Conservation (phyloP, 2,797 vertebrate genomes). For the Xiphorhynchus erythropygius region DNA sequence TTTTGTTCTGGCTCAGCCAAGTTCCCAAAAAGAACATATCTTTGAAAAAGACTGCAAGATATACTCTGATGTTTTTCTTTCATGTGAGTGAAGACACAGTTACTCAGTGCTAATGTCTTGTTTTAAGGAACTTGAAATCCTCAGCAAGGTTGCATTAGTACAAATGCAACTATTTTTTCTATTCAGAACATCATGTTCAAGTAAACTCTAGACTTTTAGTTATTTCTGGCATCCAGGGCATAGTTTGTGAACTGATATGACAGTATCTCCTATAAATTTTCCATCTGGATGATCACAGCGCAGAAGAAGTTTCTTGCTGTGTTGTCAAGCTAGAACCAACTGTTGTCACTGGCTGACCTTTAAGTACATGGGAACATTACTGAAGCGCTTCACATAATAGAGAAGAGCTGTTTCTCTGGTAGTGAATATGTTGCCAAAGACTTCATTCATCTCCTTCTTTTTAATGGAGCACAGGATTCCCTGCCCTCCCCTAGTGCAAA, state of each 20-base stretch:
- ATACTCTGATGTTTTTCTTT: neutral
- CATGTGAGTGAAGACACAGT: neutral
- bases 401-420: constrained; percentile 23
- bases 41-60: neutral
- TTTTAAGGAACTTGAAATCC: constrained; percentile 23
- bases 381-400: constrained; percentile 44
- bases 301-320: constrained; percentile 65
- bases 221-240: constrained; percentile 65
- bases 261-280: constrained; percentile 68
- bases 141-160: constrained; percentile 28
- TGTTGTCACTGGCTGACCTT: constrained; percentile 79
- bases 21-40: neutral
- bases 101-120: neutral
- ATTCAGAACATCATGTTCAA: constrained; percentile 72
- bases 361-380: constrained; percentile 78
- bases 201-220: constrained; percentile 65
- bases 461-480: constrained; percentile 34
- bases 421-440: constrained; percentile 36
- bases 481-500: neutral
- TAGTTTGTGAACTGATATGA: constrained; percentile 64
- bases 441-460: constrained; percentile 41
- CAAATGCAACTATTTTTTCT: constrained; percentile 56
- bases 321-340: constrained; percentile 53
- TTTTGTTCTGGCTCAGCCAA: neutral
- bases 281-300: constrained; percentile 65